These are phyloP conservation scores for Aphaenogaster rudis DNA, from an alignment of 1,140 invertebrate species.

Conservation along the genomic window DNA sequence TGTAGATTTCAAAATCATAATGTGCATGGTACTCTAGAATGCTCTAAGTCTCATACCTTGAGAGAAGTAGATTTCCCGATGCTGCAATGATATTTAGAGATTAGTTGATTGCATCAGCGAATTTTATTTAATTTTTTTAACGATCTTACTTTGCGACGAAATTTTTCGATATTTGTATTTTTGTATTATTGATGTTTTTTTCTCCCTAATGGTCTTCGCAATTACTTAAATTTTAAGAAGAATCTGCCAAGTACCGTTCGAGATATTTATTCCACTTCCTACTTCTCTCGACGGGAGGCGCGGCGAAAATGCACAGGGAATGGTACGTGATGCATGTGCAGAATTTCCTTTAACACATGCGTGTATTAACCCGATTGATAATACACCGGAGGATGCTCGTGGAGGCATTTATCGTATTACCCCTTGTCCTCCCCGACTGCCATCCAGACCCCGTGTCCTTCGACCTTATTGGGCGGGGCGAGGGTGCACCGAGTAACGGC, in stretches of 20 bases:
- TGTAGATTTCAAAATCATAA: slow-evolving; percentile 28
- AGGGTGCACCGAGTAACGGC: slow-evolving; percentile 75
- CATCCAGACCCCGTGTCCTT: slow-evolving; percentile 68
- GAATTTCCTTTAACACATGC: slow-evolving; percentile 72
- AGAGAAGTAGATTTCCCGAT: slow-evolving; percentile 49
- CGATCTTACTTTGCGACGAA: not conserved
- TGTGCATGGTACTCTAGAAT: slow-evolving; percentile 56
- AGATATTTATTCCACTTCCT: slow-evolving; percentile 6
- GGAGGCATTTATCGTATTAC: slow-evolving; percentile 68
- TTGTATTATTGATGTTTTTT: not conserved
- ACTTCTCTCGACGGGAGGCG: slow-evolving; percentile 55
- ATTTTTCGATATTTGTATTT: not conserved
- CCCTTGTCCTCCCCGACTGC: slow-evolving; percentile 29
- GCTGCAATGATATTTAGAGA: not conserved
- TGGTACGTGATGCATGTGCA: slow-evolving; percentile 72
- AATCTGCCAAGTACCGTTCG: not conserved
- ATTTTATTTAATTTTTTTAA: not conserved
- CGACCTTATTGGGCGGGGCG: slow-evolving; percentile 77
- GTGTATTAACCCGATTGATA: slow-evolving; percentile 73
- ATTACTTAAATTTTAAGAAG: slow-evolving; percentile 19
- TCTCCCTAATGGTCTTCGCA: not conserved
- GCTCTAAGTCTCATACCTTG: slow-evolving; percentile 36
- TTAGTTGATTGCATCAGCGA: not conserved
- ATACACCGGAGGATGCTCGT: slow-evolving; percentile 71
- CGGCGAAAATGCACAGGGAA: slow-evolving; percentile 43